Percentiles rank a stretch among this genome's conserved stretches.
These are phyloP conservation scores for Keiferia lycopersicella DNA, from an alignment of 2,888 invertebrate genomes.

Conservation along the genomic window DNA sequence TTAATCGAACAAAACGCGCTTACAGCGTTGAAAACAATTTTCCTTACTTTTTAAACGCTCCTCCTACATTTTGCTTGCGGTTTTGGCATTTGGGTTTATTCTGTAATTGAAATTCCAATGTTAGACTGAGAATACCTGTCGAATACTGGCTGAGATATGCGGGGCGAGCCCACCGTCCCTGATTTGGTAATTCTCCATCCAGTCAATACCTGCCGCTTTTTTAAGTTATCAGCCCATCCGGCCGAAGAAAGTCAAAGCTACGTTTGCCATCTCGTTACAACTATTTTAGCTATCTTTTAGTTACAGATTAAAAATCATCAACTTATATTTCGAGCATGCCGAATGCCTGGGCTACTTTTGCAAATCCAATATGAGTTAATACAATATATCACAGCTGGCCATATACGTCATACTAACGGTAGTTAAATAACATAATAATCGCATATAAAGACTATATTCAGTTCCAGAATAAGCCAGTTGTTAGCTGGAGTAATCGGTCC, in stretches of 20 bases:
- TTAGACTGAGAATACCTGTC: too few species aligned
- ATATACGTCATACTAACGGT: too few species aligned
- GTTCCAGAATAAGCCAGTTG: conserved; percentile 4
- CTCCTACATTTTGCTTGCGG: conserved; percentile 20
- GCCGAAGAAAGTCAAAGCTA: too few species aligned
- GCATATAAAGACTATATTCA: not conserved
- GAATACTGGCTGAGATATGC: too few species aligned
- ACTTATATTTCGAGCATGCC: too few species aligned
- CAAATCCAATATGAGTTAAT: too few species aligned
- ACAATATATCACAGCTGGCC: not conserved
- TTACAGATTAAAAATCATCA: not conserved
- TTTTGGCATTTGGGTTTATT: conserved; percentile 2
- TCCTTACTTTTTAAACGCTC: conserved; percentile 11
- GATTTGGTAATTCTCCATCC: not conserved
- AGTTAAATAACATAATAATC: not conserved
- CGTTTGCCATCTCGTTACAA: too few species aligned
- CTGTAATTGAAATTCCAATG: not conserved
- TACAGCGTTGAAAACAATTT: conserved; percentile 5
- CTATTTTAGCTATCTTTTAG: not conserved
- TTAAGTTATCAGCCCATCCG: too few species aligned
- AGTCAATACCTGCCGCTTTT: too few species aligned
- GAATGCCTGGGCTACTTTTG: not conserved
- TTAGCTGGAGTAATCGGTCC: conserved; percentile 4
- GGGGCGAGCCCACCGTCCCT: too few species aligned
- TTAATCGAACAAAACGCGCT: not conserved